A percentile compares a stretch with the other conserved stretches of the same genome.
Evolutionary conservation across 2,888 invertebrate genomes (phyloP).

Genomic region (Sinohyriopsis cumingii): DNA sequence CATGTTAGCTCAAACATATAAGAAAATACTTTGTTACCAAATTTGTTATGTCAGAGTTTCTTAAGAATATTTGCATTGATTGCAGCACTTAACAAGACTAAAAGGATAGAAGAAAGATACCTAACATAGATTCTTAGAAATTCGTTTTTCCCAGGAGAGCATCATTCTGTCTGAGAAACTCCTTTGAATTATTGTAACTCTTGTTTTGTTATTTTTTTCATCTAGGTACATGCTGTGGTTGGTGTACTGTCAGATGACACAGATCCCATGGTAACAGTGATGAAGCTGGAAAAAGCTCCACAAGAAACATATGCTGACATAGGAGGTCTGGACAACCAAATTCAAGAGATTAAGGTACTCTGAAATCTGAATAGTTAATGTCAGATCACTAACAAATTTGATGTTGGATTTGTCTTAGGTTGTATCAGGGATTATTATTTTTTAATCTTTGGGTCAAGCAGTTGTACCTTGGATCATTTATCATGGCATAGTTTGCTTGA

Average conservation of each 20-base stretch:
- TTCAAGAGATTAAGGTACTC: constrained; percentile 89
- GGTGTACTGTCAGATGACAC: constrained; percentile 99
- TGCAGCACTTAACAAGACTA: too few species aligned
- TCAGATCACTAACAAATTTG: background rate
- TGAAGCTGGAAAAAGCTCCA: constrained; percentile 99
- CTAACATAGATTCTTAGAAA: background rate
- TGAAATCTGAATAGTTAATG: background rate
- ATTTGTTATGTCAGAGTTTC: too few species aligned
- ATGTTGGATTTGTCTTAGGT: background rate
- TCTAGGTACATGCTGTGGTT: constrained; percentile 96
- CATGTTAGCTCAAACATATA: too few species aligned
- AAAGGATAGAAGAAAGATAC: too few species aligned
- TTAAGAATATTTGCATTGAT: too few species aligned
- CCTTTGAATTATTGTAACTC: background rate
- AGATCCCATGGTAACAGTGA: constrained; percentile 99
- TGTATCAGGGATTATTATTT: too few species aligned
- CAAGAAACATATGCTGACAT: constrained; percentile 99
- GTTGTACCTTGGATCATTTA: too few species aligned
- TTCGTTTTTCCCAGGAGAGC: background rate
- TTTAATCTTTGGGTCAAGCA: too few species aligned
- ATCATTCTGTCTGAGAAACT: background rate
- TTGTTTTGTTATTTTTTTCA: background rate
- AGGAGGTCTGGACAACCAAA: constrained; percentile 96
- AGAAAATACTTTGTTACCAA: too few species aligned
- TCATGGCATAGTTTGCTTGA: too few species aligned